These are phyloP conservation scores for Merops nubicus DNA, from an alignment of 2,113 vertebrate species.

Conservation along the genomic window DNA sequence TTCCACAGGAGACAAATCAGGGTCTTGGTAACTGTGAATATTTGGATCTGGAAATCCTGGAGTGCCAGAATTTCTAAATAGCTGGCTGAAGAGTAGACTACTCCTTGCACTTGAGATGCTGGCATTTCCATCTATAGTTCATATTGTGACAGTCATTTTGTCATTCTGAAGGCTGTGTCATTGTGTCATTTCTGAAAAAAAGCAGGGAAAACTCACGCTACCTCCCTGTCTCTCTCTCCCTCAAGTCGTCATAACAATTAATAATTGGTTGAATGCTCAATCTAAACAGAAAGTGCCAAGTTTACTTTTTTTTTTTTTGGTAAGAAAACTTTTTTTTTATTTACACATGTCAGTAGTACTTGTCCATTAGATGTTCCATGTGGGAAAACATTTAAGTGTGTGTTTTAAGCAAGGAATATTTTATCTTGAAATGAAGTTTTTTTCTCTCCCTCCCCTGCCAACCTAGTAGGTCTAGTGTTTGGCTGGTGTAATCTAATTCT, in stretches of 20 bases:
- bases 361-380: not conserved
- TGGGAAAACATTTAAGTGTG: not conserved
- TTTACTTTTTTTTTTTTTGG: not conserved
- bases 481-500: not conserved
- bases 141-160: not conserved
- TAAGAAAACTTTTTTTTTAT: not conserved
- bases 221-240: not conserved
- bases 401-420: not conserved
- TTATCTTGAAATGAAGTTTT: not conserved
- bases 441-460: not conserved
- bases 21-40: not conserved
- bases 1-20: not conserved
- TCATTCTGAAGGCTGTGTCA: not conserved
- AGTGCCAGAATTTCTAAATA: not conserved
- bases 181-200: not conserved
- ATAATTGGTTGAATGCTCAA: not conserved
- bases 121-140: not conserved
- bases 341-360: not conserved
- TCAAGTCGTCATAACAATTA: not conserved
- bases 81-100: not conserved
- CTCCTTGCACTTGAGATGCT: not conserved
- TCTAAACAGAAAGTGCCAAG: not conserved
- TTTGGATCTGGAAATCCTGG: not conserved
- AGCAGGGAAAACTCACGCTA: not conserved
- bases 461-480: not conserved